phyloP scores from a whole-genome alignment of 2,888 invertebrate genomes.

The Orthosia gracilis region DNA sequence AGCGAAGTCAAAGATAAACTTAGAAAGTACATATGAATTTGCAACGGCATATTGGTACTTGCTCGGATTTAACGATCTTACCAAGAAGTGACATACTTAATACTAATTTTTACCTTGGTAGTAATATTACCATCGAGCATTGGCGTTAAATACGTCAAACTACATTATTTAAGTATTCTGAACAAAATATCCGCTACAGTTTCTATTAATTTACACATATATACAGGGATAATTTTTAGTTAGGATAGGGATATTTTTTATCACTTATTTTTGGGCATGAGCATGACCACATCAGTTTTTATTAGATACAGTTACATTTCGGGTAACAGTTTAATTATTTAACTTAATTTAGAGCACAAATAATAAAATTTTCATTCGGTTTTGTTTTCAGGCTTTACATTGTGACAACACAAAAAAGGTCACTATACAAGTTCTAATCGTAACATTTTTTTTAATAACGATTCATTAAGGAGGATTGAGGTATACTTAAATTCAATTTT shows the following conservation, averaged over 20 bases:
- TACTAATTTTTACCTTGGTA: neutral
- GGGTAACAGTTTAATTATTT: neutral
- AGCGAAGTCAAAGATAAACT: too few species aligned
- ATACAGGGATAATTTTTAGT: neutral
- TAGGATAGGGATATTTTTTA: neutral
- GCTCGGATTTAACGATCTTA: too few species aligned
- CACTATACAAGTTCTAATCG: neutral
- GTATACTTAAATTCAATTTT: neutral
- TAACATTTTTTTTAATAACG: neutral
- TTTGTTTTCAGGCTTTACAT: neutral
- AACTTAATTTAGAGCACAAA: neutral
- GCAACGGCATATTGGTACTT: too few species aligned
- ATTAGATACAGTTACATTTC: too few species aligned
- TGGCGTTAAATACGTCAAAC: neutral
- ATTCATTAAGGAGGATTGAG: conserved; percentile 1
- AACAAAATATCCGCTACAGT: neutral
- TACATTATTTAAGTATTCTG: neutral
- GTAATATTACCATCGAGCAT: neutral
- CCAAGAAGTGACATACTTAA: neutral
- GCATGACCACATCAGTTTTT: neutral
- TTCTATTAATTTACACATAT: neutral
- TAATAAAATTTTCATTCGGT: neutral
- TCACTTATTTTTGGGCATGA: neutral
- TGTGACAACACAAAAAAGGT: too few species aligned
- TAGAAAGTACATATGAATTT: too few species aligned